Evolutionary conservation across 2,888 invertebrate species (phyloP).

Genomic region (Drosophila siamana): DNA sequence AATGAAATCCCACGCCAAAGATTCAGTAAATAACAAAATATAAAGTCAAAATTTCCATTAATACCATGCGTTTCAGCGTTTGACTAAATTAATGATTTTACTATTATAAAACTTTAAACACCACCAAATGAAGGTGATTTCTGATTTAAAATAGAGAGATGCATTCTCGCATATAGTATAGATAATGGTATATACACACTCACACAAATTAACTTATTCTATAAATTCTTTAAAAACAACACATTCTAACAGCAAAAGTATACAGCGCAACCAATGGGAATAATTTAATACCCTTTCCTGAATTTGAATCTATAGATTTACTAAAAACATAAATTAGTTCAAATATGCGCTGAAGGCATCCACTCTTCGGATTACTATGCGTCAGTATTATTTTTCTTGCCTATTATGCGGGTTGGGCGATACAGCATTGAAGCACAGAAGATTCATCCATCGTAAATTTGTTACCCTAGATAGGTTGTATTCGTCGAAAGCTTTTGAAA

Average conservation of each 20-base stretch:
- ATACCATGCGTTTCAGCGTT: conserved; percentile 58
- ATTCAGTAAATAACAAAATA: conserved; percentile 15
- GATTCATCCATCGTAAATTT: conserved; percentile 57
- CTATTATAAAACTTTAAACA: conserved; percentile 47
- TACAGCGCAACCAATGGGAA: background rate
- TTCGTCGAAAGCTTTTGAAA: conserved; percentile 56
- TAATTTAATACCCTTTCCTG: background rate
- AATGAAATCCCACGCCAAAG: conserved; percentile 38
- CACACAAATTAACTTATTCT: background rate
- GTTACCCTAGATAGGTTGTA: conserved; percentile 47
- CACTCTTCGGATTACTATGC: background rate
- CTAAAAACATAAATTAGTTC: background rate
- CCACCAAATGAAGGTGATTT: conserved; percentile 12
- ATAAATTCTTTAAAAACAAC: conserved; percentile 4
- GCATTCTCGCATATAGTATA: background rate
- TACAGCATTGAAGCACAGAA: conserved; percentile 1
- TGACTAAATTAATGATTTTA: conserved; percentile 56
- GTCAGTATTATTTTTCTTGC: background rate
- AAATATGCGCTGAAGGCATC: background rate
- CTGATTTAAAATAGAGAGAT: conserved; percentile 3
- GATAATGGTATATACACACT: background rate
- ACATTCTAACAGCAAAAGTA: background rate
- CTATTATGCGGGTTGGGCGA: conserved; percentile 22
- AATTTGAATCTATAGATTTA: too few species aligned
- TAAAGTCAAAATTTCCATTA: conserved; percentile 37